Evolutionary conservation across 2,113 vertebrate genomes (phyloP).

Genomic region (Mus pahari): DNA sequence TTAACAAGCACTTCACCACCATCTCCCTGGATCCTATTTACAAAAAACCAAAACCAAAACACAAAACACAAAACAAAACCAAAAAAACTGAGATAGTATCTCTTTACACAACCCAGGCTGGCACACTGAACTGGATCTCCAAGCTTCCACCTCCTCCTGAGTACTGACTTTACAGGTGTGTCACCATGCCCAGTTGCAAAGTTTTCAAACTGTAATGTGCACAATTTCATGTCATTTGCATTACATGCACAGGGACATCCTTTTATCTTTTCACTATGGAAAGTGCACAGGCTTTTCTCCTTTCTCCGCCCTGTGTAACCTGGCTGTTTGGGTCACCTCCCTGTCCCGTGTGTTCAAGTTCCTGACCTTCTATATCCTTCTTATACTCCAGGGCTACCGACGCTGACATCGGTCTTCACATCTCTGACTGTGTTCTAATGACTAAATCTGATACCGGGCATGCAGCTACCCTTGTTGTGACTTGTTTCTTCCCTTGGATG

Average conservation of each 20-base stretch:
- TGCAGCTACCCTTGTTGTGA: background rate
- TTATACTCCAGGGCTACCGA: background rate
- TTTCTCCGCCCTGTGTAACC: background rate
- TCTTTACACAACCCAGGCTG: background rate
- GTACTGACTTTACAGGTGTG: background rate
- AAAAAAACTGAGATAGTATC: background rate
- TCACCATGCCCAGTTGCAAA: background rate
- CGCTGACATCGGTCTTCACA: background rate
- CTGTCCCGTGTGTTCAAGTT: background rate
- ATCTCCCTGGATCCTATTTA: background rate
- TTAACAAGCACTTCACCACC: background rate
- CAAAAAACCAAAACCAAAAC: too few relatives aligned
- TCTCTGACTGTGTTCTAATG: slow-evolving; percentile 26
- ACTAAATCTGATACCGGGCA: slow-evolving; percentile 35
- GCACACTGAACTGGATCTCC: background rate
- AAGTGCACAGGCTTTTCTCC: background rate
- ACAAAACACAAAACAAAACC: too few relatives aligned
- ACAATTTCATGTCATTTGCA: slow-evolving; percentile 22
- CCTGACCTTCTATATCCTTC: background rate
- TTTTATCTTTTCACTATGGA: background rate
- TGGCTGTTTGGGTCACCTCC: background rate
- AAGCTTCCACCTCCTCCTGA: background rate
- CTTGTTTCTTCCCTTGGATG: slow-evolving; percentile 1
- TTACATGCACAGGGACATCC: background rate
- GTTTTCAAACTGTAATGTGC: slow-evolving; percentile 9